These are phyloP conservation scores for Silurus glanis DNA, from an alignment of 2,113 vertebrate species.

Conservation along the genomic window DNA sequence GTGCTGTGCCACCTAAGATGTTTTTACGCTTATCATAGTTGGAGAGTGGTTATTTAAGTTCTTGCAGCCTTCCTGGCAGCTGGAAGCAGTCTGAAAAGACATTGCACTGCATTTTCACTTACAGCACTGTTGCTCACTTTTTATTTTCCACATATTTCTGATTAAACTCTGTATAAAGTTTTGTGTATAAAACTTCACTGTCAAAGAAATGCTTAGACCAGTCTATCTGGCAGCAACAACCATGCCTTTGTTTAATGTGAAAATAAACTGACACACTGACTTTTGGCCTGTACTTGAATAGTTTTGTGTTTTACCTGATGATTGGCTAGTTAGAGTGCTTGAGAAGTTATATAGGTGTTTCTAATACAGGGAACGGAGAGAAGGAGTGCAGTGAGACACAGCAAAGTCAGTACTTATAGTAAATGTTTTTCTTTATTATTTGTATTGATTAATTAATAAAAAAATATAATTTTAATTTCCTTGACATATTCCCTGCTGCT, in stretches of 20 bases:
- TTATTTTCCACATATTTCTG: not conserved
- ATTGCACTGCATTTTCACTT: not conserved
- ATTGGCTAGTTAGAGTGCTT: not conserved
- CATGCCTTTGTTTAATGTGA: not conserved
- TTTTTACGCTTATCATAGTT: not conserved
- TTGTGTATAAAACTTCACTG: not conserved
- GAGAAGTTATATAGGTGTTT: not conserved
- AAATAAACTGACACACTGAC: not conserved
- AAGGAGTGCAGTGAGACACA: not conserved
- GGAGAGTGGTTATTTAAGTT: not conserved
- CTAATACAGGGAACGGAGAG: not conserved
- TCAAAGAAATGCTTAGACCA: not conserved
- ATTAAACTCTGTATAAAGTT: not conserved
- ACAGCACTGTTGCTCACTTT: not conserved
- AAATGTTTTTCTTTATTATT: not conserved
- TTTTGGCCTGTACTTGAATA: not conserved
- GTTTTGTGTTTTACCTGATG: not conserved
- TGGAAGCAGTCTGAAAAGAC: not conserved
- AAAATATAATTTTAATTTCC: not conserved
- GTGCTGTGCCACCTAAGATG: not conserved
- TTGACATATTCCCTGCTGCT: conserved; percentile 8
- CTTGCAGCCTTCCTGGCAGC: not conserved
- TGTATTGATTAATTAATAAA: not conserved
- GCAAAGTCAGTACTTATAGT: conserved; percentile 22
- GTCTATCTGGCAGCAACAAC: not conserved